Evolutionary conservation across 2,888 invertebrate species (phyloP), one percentile per base, ranked within the genome.

Genomic region (Volucella zonaria): DNA sequence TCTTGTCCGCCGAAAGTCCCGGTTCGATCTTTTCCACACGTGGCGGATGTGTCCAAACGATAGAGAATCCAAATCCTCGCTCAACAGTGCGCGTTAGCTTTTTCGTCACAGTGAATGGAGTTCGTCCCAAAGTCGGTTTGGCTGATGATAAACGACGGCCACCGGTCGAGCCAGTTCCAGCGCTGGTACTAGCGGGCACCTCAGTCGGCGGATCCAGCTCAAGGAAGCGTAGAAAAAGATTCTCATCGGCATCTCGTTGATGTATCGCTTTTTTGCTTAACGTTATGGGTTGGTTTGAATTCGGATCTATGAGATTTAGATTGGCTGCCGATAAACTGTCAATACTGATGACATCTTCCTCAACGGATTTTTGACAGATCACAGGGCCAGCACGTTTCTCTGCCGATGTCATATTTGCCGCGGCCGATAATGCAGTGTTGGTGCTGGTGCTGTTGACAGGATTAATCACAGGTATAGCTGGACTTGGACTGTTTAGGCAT

Each of bases 11-110:
- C 6, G 96, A 95, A 12, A 96, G 93, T 3, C 95, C 95, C 0
- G 95, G 94, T 80, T 97, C 97, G 12, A 97, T 96, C 78, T 97
- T 93, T 90, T 97, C 97, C 54, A 97, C 95, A 23, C 96, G 93
- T 3, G 97, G 97, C 0, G 97, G 97, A 89, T 96, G 95, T 8
- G 97, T 97, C 97, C 97, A 97, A 1, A 97, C 96, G 68, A 97
- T 95, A 6, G 96, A 96, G 92, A 97, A 97, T 14, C 97, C 97
- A 88, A 95, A 96, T 31, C 96, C 96, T n/a, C 94, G 93, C 38
- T 92, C 93, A 9, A 92, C 91, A 1, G 93, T 94, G 2, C 93
- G 89, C 9, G 91, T 91, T 86, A 95, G 91, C 77, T 92, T 91
- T 89, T 95, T 95, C 56, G 96, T 96, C 81, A 95, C 94, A 14